Evolutionary conservation across 1,140 invertebrate species (phyloP).

Genomic region (Diachasma alloeum): DNA sequence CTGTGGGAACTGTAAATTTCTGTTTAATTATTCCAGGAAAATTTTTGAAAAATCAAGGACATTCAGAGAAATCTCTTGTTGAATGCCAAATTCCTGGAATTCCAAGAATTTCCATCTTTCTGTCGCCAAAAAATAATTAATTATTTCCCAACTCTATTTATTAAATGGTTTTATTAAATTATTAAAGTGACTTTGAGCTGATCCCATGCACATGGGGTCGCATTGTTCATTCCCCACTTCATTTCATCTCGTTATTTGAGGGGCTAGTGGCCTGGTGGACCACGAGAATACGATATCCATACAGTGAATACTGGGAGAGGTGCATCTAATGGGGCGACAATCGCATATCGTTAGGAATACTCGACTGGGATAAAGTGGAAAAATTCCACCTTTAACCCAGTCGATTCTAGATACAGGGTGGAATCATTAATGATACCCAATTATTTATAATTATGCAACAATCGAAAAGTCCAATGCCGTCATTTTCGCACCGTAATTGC

Average conservation of each 20-base stretch:
- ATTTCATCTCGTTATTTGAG: background rate
- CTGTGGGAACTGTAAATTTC: too few relatives aligned
- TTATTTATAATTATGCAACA: constrained; percentile 6
- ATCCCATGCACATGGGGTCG: too few relatives aligned
- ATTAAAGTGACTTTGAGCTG: too few relatives aligned
- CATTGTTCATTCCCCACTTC: too few relatives aligned
- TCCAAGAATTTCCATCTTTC: too few relatives aligned
- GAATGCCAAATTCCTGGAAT: too few relatives aligned
- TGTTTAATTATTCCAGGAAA: too few relatives aligned
- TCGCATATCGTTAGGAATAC: constrained; percentile 2
- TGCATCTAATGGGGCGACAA: background rate
- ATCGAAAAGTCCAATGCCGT: background rate
- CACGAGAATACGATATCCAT: constrained; percentile 2
- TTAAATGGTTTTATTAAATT: too few relatives aligned
- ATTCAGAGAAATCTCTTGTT: too few relatives aligned
- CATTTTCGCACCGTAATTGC: background rate
- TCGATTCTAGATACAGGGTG: background rate
- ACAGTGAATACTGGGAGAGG: background rate
- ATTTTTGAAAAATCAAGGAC: too few relatives aligned
- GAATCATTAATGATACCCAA: constrained; percentile 5
- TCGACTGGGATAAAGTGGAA: background rate
- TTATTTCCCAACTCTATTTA: too few relatives aligned
- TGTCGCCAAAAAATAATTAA: too few relatives aligned
- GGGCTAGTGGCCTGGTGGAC: background rate
- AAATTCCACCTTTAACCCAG: background rate